Percentiles rank a stretch among this genome's conserved stretches.
phyloP scores from a whole-genome alignment of 2,797 vertebrate genomes.

The Phalanger gymnotis region DNA sequence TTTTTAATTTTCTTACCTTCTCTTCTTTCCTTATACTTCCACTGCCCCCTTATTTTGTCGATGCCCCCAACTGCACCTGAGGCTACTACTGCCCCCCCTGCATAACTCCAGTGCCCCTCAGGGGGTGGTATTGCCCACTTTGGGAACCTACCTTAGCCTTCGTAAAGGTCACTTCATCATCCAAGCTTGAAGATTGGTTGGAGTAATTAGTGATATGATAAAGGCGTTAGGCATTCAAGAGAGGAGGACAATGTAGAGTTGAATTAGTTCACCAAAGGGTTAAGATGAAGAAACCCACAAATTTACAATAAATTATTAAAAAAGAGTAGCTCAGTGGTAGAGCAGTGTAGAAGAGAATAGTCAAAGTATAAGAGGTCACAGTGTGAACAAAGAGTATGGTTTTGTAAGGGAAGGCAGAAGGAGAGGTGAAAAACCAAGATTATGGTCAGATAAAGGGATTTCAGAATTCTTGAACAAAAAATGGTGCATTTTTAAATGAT shows the following conservation, averaged over 20 bases:
- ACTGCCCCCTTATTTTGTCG: too few relatives aligned
- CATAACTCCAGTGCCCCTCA: too few relatives aligned
- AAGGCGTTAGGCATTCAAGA: neutral
- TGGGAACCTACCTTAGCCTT: neutral
- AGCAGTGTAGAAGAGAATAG: neutral
- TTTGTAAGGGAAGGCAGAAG: neutral
- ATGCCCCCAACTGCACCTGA: too few relatives aligned
- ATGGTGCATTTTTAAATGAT: neutral
- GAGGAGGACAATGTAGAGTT: too few relatives aligned
- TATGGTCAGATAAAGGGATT: neutral
- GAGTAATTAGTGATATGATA: neutral
- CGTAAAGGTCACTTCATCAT: neutral
- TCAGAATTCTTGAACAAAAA: neutral
- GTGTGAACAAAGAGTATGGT: neutral
- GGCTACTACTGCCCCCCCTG: too few relatives aligned
- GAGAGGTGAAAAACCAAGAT: neutral
- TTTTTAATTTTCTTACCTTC: too few relatives aligned
- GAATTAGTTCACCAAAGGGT: too few relatives aligned
- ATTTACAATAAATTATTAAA: too few relatives aligned
- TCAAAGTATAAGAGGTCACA: neutral
- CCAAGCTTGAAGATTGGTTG: neutral
- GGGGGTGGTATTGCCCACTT: too few relatives aligned
- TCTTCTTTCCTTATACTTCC: too few relatives aligned
- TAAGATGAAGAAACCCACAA: too few relatives aligned
- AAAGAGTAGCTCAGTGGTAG: neutral